phyloP scores from a whole-genome alignment of 2,888 invertebrate genomes.

The Muscina levida region DNA sequence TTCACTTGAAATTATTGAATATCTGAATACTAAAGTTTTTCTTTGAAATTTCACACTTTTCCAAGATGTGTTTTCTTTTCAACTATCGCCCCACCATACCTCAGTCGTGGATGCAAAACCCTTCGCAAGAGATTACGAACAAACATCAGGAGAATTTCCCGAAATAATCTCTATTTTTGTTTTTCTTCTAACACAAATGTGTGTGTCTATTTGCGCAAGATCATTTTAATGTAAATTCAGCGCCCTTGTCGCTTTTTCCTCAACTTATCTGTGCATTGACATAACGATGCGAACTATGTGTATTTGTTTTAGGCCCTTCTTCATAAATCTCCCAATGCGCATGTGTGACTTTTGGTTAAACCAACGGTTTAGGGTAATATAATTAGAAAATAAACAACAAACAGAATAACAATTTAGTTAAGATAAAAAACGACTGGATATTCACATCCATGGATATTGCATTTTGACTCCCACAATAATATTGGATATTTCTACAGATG shows the following conservation, averaged over 20 bases:
- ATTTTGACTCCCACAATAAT: too few species aligned
- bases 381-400: background rate
- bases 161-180: slow-evolving; percentile 36
- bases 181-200: background rate
- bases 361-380: slow-evolving; percentile 10
- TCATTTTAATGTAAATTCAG: background rate
- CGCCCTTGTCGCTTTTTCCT: slow-evolving; percentile 33
- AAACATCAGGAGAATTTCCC: slow-evolving; percentile 22
- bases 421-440: too few species aligned
- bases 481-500: too few species aligned
- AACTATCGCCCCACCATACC: background rate
- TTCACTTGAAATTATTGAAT: background rate
- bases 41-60: slow-evolving; percentile 43
- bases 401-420: too few species aligned
- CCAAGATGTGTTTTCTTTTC: background rate
- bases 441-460: too few species aligned
- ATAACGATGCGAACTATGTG: slow-evolving; percentile 28
- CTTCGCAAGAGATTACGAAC: slow-evolving; percentile 30
- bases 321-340: slow-evolving; percentile 8
- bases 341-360: slow-evolving; percentile 58
- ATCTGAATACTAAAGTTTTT: background rate
- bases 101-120: background rate
- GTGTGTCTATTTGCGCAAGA: slow-evolving; percentile 49
- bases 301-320: slow-evolving; percentile 16
- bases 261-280: slow-evolving; percentile 31